These are phyloP conservation scores for Sebastes glaucus DNA, from an alignment of 2,797 vertebrate species.

Conservation along the genomic window DNA sequence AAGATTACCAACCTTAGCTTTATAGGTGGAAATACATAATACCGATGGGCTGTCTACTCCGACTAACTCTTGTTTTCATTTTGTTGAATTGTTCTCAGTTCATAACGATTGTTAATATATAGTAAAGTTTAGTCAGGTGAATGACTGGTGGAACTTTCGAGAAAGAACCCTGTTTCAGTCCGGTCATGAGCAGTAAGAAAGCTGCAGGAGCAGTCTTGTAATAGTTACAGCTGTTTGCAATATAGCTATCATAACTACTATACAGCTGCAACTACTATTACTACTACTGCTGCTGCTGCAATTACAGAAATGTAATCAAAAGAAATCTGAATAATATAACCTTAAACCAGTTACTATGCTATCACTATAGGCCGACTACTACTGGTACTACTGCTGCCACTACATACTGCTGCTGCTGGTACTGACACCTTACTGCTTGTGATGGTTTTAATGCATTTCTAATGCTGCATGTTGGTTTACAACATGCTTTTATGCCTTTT, in stretches of 20 bases:
- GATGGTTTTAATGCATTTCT: not conserved
- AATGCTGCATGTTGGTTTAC: not conserved
- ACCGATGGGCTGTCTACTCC: no score
- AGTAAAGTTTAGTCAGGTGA: not conserved
- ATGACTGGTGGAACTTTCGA: not conserved
- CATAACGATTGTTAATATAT: not conserved
- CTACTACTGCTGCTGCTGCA: not conserved
- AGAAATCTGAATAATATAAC: not conserved
- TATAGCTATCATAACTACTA: not conserved
- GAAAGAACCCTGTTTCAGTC: not conserved
- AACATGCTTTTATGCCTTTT: not conserved
- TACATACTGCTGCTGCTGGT: not conserved
- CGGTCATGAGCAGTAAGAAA: not conserved
- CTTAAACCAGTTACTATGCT: not conserved
- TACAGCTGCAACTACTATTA: not conserved
- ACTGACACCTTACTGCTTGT: not conserved
- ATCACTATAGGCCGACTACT: not conserved
- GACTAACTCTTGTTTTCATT: not conserved
- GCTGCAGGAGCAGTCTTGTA: not conserved
- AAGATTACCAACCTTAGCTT: no score
- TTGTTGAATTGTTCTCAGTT: not conserved
- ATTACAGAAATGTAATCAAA: not conserved
- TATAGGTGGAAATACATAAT: no score
- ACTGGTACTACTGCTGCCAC: not conserved
- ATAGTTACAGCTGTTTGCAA: not conserved